A percentile compares a stretch with the other conserved stretches of the same genome.
phyloP scores from a whole-genome alignment of 2,888 invertebrate species.

The Uloborus plumipes region DNA sequence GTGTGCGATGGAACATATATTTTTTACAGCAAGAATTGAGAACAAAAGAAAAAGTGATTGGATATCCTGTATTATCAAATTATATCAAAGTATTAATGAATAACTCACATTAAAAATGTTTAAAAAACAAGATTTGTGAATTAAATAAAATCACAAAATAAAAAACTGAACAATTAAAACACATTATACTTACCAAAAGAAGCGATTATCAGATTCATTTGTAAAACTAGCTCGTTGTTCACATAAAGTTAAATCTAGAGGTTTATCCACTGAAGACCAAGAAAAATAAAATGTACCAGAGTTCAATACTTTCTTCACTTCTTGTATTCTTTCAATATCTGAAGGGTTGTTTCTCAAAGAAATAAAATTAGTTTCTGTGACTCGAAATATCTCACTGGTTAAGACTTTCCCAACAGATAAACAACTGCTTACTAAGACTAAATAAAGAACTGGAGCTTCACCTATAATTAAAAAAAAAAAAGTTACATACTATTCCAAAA shows the following conservation, averaged over 20 bases:
- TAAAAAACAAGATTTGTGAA: background rate
- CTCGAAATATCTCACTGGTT: conserved; percentile 93
- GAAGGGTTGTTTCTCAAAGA: conserved; percentile 76
- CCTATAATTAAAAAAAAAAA: conserved; percentile 66
- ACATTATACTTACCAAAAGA: conserved; percentile 84
- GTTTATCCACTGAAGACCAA: conserved; percentile 77
- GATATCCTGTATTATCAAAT: too few species aligned
- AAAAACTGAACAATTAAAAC: background rate
- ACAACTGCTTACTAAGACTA: conserved; percentile 95
- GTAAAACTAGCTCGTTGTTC: conserved; percentile 89
- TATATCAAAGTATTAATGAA: too few species aligned
- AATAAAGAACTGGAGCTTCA: conserved; percentile 78
- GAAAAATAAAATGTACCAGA: conserved; percentile 99
- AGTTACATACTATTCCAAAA: too few species aligned
- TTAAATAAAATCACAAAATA: background rate
- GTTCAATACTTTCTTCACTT: conserved; percentile 79
- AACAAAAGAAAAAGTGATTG: too few species aligned
- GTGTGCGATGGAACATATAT: too few species aligned
- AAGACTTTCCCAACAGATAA: conserved; percentile 96
- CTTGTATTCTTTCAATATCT: conserved; percentile 72
- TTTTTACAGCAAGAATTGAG: too few species aligned
- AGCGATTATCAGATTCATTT: conserved; percentile 89
- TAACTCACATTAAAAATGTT: too few species aligned
- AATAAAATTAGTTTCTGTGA: conserved; percentile 91
- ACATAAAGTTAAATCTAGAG: conserved; percentile 93